A percentile compares a stretch with the other conserved stretches of the same genome.
These are phyloP conservation scores for Aphaenogaster ashmeadi DNA, from an alignment of 1,140 invertebrate genomes.

Conservation along the genomic window DNA sequence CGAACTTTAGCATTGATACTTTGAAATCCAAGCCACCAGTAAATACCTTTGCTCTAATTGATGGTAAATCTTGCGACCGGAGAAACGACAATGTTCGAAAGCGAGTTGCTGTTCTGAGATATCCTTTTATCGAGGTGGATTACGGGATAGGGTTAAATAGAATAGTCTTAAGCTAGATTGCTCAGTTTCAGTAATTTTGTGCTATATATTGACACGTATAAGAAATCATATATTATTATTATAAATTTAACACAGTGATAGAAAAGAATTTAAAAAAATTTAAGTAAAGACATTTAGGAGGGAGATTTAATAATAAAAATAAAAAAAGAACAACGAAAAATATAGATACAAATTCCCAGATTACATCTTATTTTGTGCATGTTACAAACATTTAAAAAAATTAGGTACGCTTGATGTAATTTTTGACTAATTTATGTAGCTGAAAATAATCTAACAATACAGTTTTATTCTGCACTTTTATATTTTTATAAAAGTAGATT, in stretches of 20 bases:
- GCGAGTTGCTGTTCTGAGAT: slow-evolving; percentile 30
- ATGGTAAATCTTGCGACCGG: slow-evolving; percentile 71
- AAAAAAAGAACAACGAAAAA: too few species aligned
- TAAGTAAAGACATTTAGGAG: background rate
- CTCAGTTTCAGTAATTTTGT: background rate
- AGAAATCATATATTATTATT: background rate
- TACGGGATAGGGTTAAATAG: background rate
- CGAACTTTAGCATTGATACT: slow-evolving; percentile 77
- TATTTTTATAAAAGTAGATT: too few species aligned
- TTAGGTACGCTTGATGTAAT: too few species aligned
- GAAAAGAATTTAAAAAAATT: background rate
- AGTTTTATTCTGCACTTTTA: too few species aligned
- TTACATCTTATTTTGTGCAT: too few species aligned
- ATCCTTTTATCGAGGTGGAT: background rate
- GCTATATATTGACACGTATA: background rate
- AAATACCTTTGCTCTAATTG: slow-evolving; percentile 83
- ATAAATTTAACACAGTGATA: slow-evolving; percentile 9
- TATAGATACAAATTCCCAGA: too few species aligned
- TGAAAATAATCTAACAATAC: too few species aligned
- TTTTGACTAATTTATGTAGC: too few species aligned
- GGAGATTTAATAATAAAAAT: too few species aligned
- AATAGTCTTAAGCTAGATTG: slow-evolving; percentile 21
- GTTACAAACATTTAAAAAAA: too few species aligned
- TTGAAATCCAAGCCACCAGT: slow-evolving; percentile 9
- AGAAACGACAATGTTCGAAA: slow-evolving; percentile 23